Evolutionary conservation across 2,113 vertebrate species (phyloP).

Genomic region (Orcinus orca): DNA sequence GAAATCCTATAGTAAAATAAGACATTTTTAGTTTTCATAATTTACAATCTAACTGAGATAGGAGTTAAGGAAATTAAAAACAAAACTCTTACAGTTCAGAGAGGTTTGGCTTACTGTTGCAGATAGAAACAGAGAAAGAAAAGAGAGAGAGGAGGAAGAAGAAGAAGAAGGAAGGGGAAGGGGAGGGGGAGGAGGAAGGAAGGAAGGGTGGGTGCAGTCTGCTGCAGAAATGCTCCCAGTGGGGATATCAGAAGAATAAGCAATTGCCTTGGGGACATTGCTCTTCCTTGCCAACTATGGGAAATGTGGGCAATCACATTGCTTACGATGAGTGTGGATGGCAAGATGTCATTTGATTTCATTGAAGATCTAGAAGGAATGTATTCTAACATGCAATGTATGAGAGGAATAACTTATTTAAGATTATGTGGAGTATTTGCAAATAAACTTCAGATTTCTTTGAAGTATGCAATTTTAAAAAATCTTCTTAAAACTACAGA

Average conservation of each 20-base stretch:
- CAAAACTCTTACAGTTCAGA: background rate
- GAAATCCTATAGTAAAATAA: background rate
- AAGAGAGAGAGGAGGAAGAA: background rate
- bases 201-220: background rate
- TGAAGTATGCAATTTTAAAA: background rate
- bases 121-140: background rate
- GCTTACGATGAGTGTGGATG: background rate
- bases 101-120: background rate
- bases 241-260: background rate
- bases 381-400: conserved; percentile 12
- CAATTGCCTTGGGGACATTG: background rate
- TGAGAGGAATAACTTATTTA: background rate
- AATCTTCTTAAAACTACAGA: background rate
- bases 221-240: background rate
- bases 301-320: background rate
- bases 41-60: background rate
- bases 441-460: background rate
- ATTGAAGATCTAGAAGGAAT: conserved; percentile 11
- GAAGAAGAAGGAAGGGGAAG: background rate
- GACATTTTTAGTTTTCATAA: background rate
- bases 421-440: background rate
- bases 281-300: background rate
- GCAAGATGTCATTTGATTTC: conserved; percentile 38
- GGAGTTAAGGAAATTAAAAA: background rate
- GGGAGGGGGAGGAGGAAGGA: too few species aligned